Percentiles rank a stretch among this genome's conserved stretches.
Evolutionary conservation across 2,888 invertebrate species (phyloP).

Genomic region (Luperina testacea): DNA sequence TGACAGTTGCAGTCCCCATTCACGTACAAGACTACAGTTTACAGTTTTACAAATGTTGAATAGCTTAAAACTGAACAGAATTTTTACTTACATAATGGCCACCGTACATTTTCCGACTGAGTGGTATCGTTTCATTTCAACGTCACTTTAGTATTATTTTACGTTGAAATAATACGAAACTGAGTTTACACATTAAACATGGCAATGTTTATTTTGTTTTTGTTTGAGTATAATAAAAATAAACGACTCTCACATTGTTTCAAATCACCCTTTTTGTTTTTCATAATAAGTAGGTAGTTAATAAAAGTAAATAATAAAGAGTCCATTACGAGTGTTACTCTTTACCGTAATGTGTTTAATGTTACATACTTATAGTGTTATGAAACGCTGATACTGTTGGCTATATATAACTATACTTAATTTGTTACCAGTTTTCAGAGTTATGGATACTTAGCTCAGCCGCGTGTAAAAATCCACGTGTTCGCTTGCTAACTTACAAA

Average conservation of each 20-base stretch:
- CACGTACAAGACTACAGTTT: slow-evolving; percentile 21
- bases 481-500: slow-evolving; percentile 5
- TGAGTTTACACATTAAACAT: not conserved
- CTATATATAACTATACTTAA: slow-evolving; percentile 20
- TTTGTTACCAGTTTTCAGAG: slow-evolving; percentile 17
- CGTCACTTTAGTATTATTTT: slow-evolving; percentile 16
- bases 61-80: slow-evolving; percentile 17
- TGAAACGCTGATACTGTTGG: slow-evolving; percentile 32
- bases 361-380: slow-evolving; percentile 20
- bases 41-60: slow-evolving; percentile 21
- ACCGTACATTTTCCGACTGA: not conserved
- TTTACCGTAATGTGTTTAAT: slow-evolving; percentile 39
- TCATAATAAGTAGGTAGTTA: slow-evolving; percentile 13
- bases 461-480: slow-evolving; percentile 31
- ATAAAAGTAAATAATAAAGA: slow-evolving; percentile 15
- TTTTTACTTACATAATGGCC: not conserved
- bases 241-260: slow-evolving; percentile 11
- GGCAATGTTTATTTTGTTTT: not conserved
- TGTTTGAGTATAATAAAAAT: slow-evolving; percentile 6
- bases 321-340: slow-evolving; percentile 32
- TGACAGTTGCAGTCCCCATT: slow-evolving; percentile 1
- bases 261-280: slow-evolving; percentile 29
- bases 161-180: slow-evolving; percentile 7
- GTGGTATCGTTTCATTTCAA: slow-evolving; percentile 6
- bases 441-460: slow-evolving; percentile 41